Evolutionary conservation across 2,888 invertebrate genomes (phyloP), one percentile per base, ranked within the genome.

Genomic region (Prenolepis imparis): DNA sequence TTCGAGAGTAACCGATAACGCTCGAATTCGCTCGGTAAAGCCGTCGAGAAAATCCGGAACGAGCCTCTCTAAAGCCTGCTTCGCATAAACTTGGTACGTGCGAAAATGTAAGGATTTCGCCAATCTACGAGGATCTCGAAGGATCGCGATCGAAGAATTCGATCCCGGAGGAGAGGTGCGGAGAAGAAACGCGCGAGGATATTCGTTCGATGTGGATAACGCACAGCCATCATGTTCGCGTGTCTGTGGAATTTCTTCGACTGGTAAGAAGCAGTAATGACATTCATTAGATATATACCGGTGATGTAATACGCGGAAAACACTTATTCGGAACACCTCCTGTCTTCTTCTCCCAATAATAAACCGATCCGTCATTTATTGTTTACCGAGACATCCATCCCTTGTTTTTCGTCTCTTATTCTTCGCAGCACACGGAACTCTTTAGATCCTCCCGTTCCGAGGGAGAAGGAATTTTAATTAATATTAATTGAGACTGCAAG

Each of bases 241-340:
- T 96, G 96, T 94, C 95, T 96, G 91, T 96, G 96, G 95, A 96
- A 96, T 92, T 95, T 96, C 86, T 96, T 96, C 95, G 96, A 96
- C 93, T 96, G 96, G 96, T 96, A 94, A 96, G 96, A 77, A 9
- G n/a, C 52, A 52, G 32, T 32, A 64, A 28, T 48, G 18, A 18
- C 36, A 24, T 55, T 12, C 48, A 44, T 28, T 15, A 28, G n/a
- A 57, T n/a, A 57, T 41, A 55, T 41, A n/a, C 15, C 32, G 55
- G 28, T 41, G 24, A 72, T 36, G 48, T 12, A 11, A 21, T 11
- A 48, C 12, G 12, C 59, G 59, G 72, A 59, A 61, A 48, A n/a
- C 6, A 9, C 2, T 59, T 36, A 28, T 32, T 32, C n/a, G 12
- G 15, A 41, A 15, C 4, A 44, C 8, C 52, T 59, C 21, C 44